Percentiles rank a stretch among this genome's conserved stretches.
phyloP scores from a whole-genome alignment of 1,140 invertebrate species.

The Drosophila kanapiae region DNA sequence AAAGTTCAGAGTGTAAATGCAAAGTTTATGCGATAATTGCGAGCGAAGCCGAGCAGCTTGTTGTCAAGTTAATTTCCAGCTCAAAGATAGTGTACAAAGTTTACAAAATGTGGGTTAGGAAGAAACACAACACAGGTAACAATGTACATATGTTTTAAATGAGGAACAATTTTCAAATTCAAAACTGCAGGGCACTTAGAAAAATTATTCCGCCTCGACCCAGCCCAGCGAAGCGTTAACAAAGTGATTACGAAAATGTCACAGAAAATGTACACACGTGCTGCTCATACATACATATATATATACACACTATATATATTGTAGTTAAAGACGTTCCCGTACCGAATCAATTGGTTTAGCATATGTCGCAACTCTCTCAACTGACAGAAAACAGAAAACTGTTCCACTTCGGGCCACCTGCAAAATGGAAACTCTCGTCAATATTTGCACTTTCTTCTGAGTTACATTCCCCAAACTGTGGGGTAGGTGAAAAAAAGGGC shows the following conservation, averaged over 20 bases:
- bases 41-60: slow-evolving; percentile 14
- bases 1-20: slow-evolving; percentile 78
- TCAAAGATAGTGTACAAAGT: slow-evolving; percentile 21
- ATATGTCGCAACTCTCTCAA: slow-evolving; percentile 42
- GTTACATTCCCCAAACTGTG: slow-evolving; percentile 37
- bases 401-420: slow-evolving; percentile 53
- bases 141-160: neutral
- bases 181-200: slow-evolving; percentile 13
- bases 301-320: neutral
- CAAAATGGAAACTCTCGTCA: slow-evolving; percentile 51
- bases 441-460: slow-evolving; percentile 77
- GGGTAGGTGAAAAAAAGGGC: neutral
- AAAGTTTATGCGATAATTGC: slow-evolving; percentile 66
- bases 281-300: neutral
- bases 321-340: slow-evolving; percentile 5
- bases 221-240: slow-evolving; percentile 62
- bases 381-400: slow-evolving; percentile 21
- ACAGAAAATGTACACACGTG: slow-evolving; percentile 16
- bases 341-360: slow-evolving; percentile 66
- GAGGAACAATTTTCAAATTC: neutral
- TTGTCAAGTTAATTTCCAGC: slow-evolving; percentile 32
- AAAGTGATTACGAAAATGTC: slow-evolving; percentile 66
- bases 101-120: slow-evolving; percentile 11
- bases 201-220: slow-evolving; percentile 17
- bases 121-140: neutral